Conservation (phyloP, 2,888 invertebrate genomes). For the Serripes groenlandicus region DNA sequence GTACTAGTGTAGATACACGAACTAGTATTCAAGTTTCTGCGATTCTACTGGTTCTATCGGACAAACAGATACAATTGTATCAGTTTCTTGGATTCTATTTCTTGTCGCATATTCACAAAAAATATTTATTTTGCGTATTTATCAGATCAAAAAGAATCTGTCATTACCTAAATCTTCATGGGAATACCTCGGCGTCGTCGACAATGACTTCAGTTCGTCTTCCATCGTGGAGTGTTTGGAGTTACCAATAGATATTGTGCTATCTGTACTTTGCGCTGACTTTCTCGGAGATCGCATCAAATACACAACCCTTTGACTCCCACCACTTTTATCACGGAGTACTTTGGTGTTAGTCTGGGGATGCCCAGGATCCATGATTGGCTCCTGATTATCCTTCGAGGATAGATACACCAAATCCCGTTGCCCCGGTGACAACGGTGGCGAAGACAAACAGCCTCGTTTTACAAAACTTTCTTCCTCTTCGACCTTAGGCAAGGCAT, state of each 20-base stretch:
- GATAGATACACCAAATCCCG: conserved; percentile 18
- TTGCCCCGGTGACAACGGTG: conserved; percentile 9
- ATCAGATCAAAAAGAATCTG: neutral
- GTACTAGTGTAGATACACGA: no score
- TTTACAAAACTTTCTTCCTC: neutral
- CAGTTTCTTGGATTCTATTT: no score
- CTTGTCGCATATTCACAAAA: no score
- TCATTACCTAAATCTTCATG: conserved; percentile 64
- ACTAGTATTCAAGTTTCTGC: no score
- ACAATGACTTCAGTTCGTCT: conserved; percentile 58
- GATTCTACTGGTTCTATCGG: no score
- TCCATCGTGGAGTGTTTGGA: conserved; percentile 56
- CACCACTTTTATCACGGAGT: neutral
- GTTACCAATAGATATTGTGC: neutral
- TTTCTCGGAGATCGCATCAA: conserved; percentile 18
- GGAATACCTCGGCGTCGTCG: conserved; percentile 59
- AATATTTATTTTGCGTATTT: no score
- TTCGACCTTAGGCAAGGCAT: neutral
- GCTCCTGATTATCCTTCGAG: neutral
- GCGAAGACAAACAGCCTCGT: neutral
- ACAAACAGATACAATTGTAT: no score
- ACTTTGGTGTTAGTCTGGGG: neutral
- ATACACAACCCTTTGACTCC: neutral
- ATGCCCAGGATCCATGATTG: neutral
- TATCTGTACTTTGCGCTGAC: conserved; percentile 18